These are phyloP conservation scores for Macropis europaea DNA, from an alignment of 2,888 invertebrate species.

Conservation along the genomic window DNA sequence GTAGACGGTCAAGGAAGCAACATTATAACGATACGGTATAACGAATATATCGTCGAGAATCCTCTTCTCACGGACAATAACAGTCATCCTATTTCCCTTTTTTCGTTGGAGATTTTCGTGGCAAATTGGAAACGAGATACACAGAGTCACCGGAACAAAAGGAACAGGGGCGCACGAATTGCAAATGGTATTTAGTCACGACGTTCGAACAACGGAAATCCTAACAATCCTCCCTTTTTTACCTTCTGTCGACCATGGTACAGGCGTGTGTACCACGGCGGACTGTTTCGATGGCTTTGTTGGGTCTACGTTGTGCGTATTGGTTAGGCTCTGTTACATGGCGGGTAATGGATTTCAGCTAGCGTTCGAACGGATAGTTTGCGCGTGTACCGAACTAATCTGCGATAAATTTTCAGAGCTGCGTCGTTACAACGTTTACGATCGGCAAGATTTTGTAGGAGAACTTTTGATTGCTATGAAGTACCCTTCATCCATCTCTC, in stretches of 20 bases:
- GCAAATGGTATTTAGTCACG: conserved; percentile 43
- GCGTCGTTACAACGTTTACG: conserved; percentile 54
- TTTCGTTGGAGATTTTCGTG: conserved; percentile 8
- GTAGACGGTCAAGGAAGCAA: too few relatives aligned
- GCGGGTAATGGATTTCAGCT: conserved; percentile 35
- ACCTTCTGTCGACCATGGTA: neutral
- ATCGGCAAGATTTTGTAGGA: conserved; percentile 45
- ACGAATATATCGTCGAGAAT: too few relatives aligned
- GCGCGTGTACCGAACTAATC: conserved; percentile 54
- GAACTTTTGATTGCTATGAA: conserved; percentile 54
- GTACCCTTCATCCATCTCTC: neutral
- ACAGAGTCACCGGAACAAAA: conserved; percentile 1
- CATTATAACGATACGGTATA: too few relatives aligned
- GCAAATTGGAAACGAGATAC: conserved; percentile 34
- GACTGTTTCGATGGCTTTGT: conserved; percentile 31
- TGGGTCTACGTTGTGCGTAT: conserved; percentile 12
- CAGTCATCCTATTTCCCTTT: too few relatives aligned
- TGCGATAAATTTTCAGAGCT: conserved; percentile 46
- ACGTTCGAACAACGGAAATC: conserved; percentile 3
- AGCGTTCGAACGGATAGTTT: neutral
- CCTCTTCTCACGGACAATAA: too few relatives aligned
- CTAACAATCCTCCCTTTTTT: conserved; percentile 6
- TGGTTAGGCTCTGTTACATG: too few relatives aligned
- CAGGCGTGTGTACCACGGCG: neutral
- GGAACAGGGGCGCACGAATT: conserved; percentile 28